A percentile compares a stretch with the other conserved stretches of the same genome.
Conservation (phyloP, 2,797 vertebrate genomes). For the Rhabdophis nuchalis region DNA sequence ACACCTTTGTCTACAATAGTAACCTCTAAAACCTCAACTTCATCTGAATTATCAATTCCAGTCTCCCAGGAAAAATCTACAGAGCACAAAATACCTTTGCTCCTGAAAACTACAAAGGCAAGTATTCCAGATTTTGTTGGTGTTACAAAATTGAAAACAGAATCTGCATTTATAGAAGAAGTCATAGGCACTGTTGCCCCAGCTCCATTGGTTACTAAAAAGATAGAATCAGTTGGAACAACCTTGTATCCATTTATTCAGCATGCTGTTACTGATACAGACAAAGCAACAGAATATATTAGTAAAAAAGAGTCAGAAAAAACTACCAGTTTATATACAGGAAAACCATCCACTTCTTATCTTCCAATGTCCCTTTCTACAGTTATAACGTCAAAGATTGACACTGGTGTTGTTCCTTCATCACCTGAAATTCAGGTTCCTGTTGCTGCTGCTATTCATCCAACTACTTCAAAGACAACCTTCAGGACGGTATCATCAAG, state of each 20-base stretch:
- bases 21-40: slow-evolving; percentile 35
- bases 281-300: not conserved
- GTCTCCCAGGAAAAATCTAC: slow-evolving; percentile 34
- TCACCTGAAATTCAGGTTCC: slow-evolving; percentile 27
- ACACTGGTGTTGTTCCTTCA: slow-evolving; percentile 23
- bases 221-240: slow-evolving; percentile 20
- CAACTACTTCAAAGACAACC: not conserved
- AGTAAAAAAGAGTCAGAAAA: slow-evolving; percentile 25
- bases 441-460: slow-evolving; percentile 5
- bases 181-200: not conserved
- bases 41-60: slow-evolving; percentile 30
- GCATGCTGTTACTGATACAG: slow-evolving; percentile 21
- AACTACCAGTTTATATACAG: slow-evolving; percentile 1
- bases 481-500: slow-evolving; percentile 1
- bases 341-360: slow-evolving; percentile 37
- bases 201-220: slow-evolving; percentile 28
- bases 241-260: slow-evolving; percentile 15
- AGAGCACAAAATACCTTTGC: slow-evolving; percentile 10
- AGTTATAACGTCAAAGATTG: slow-evolving; percentile 34
- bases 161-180: slow-evolving; percentile 20
- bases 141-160: slow-evolving; percentile 9
- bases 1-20: slow-evolving; percentile 48
- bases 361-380: slow-evolving; percentile 23
- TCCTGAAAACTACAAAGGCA: slow-evolving; percentile 34
- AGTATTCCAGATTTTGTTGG: slow-evolving; percentile 6